Evolutionary conservation across 2,113 vertebrate genomes (phyloP).

Genomic region (Chiloscyllium plagiosum): DNA sequence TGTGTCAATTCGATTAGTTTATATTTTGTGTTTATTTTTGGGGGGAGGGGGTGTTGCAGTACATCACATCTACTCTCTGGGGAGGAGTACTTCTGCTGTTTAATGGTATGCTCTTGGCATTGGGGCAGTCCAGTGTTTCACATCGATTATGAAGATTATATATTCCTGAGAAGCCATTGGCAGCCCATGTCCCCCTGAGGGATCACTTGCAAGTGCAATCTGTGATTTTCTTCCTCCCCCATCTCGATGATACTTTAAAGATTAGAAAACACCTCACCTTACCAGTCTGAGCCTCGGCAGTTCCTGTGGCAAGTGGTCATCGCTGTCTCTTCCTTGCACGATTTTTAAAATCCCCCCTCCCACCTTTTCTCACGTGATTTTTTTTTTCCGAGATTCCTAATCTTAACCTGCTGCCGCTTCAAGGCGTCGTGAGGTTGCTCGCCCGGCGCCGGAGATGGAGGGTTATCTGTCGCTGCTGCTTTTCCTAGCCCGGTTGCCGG

Average conservation of each 20-base stretch:
- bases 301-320: not conserved
- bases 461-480: not conserved
- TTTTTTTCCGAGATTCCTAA: not conserved
- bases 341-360: not conserved
- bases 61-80: not conserved
- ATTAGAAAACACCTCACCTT: not conserved
- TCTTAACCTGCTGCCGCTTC: not conserved
- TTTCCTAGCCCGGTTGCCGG: not conserved
- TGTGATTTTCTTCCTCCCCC: not conserved
- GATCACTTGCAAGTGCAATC: not conserved
- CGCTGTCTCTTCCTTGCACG: not conserved
- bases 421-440: not conserved
- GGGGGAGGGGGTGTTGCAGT: not conserved
- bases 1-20: not conserved
- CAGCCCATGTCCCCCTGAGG: not conserved
- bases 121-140: not conserved
- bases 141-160: not conserved
- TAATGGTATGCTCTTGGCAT: not conserved
- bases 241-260: not conserved
- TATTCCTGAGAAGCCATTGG: not conserved
- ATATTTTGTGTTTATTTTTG: not conserved
- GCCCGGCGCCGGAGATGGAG: not conserved
- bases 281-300: not conserved
- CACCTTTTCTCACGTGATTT: constrained; percentile 11
- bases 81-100: not conserved